Evolutionary conservation across 2,888 invertebrate species (phyloP).

Genomic region (Antheraea assamensis): DNA sequence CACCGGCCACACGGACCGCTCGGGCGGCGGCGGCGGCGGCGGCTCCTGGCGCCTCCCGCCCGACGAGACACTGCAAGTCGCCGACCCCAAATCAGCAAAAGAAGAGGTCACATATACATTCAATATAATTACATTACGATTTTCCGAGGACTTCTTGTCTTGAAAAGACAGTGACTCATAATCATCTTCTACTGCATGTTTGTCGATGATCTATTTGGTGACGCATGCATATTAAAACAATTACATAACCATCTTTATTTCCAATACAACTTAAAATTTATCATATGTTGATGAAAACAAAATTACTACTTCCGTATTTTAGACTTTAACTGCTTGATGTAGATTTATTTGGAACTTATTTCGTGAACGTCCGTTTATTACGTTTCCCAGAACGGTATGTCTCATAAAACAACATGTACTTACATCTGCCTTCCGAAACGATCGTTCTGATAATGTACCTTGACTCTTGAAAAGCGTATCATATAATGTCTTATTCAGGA

Average conservation of each 20-base stretch:
- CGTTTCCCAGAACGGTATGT: neutral
- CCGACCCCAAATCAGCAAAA: conserved; percentile 91
- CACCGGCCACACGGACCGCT: conserved; percentile 93
- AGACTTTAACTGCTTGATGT: neutral
- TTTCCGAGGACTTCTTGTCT: neutral
- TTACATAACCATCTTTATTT: neutral
- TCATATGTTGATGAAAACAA: neutral
- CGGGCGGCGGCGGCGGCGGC: conserved; percentile 84
- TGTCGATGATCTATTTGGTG: neutral
- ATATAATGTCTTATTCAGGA: conserved; percentile 19
- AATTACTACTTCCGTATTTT: neutral
- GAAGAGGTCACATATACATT: conserved; percentile 77
- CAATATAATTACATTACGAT: neutral
- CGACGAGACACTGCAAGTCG: conserved; percentile 95
- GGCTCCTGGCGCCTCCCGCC: conserved; percentile 95
- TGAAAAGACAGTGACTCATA: neutral
- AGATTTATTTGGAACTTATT: neutral
- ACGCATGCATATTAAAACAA: neutral
- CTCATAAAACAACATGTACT: conserved; percentile 12
- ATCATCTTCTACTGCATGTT: neutral
- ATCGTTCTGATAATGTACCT: conserved; percentile 17
- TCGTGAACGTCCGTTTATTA: neutral
- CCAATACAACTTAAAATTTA: neutral
- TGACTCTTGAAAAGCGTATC: conserved; percentile 23
- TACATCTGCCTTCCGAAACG: neutral